Evolutionary conservation across 1,140 invertebrate genomes (phyloP), one percentile per base, ranked within the genome.

Genomic region (Linepithema humile): DNA sequence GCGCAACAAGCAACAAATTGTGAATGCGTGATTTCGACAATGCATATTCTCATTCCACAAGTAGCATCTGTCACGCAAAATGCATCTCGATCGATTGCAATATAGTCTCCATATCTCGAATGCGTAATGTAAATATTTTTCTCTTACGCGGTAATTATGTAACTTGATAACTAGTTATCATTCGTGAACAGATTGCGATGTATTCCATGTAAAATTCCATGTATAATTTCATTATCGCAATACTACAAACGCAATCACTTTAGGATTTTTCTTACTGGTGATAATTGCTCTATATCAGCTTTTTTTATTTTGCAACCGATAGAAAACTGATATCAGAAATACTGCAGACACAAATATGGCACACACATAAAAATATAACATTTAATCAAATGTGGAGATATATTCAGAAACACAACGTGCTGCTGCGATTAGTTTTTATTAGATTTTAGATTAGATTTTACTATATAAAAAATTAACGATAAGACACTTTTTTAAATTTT

Each of bases 111-210:
- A n/a, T n/a, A n/a, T n/a, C n/a, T 80, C 6, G 60, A 77, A 50
- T 4, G 26, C 40, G 7, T n/a, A n/a, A n/a, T 10, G 3, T 40
- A 3, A 17, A 80, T 80, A 10, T 80, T 40, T 80, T 23, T 78
- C 74, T 26, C 32, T 67, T 23, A n/a, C 59, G 45, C n/a, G n/a
- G 35, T 5, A 62, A 50, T 78, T 78, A 53, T 5, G 10, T 55
- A 67, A 80, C n/a, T n/a, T 57, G 23, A 43, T 80, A 35, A 23
- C 3, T 12, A 29, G 0, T 80, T 70, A 80, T 70, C 45, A 29
- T 40, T 20, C 6, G 6, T 3, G 55, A 78, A 67, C 6, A 6
- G 15, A 35, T 65, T 64, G 6, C 1, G 1, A 48, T 35, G 12
- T 35, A 12, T 35, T 4, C 7, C n/a, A 23, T 4, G 1, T 75